Percentiles rank a stretch among this genome's conserved stretches.
These are phyloP conservation scores for Australoheros facetus DNA, from an alignment of 2,797 vertebrate genomes.

Conservation along the genomic window DNA sequence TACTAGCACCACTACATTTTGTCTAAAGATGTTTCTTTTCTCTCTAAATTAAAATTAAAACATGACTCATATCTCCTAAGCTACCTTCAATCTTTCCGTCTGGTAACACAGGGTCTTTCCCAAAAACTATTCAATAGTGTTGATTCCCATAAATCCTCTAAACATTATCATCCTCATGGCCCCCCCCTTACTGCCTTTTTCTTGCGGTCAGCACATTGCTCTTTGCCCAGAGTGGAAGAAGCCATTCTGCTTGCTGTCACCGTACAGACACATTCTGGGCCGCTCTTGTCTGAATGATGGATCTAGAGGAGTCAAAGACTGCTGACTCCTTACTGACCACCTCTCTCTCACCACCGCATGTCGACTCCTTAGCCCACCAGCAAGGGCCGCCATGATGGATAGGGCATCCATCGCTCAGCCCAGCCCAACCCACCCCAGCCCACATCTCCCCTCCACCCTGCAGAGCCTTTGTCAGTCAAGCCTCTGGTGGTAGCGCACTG, in stretches of 20 bases:
- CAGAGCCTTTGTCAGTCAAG: conserved; percentile 77
- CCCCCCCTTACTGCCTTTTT: conserved; percentile 52
- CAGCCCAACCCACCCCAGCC: conserved; percentile 18
- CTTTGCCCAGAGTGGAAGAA: conserved; percentile 66
- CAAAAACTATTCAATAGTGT: conserved; percentile 28
- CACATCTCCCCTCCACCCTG: conserved; percentile 44
- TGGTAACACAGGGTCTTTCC: conserved; percentile 2
- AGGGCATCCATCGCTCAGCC: conserved; percentile 74
- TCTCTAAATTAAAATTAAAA: conserved; percentile 22
- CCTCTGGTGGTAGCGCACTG: conserved; percentile 60
- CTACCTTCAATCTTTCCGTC: conserved; percentile 15
- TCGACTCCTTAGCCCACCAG: conserved; percentile 70
- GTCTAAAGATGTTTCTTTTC: not conserved
- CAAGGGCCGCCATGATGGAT: conserved; percentile 79
- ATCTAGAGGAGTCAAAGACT: conserved; percentile 79
- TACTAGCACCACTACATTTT: not conserved
- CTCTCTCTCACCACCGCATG: conserved; percentile 74
- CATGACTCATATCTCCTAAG: conserved; percentile 14
- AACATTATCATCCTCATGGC: conserved; percentile 37
- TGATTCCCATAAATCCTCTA: conserved; percentile 50
- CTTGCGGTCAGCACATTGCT: conserved; percentile 74
- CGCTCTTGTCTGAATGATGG: conserved; percentile 80
- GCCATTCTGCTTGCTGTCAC: conserved; percentile 73
- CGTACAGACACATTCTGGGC: conserved; percentile 69
- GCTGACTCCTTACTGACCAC: conserved; percentile 81